Evolutionary conservation across 2,797 vertebrate species (phyloP).

Genomic region (Artibeus jamaicensis): DNA sequence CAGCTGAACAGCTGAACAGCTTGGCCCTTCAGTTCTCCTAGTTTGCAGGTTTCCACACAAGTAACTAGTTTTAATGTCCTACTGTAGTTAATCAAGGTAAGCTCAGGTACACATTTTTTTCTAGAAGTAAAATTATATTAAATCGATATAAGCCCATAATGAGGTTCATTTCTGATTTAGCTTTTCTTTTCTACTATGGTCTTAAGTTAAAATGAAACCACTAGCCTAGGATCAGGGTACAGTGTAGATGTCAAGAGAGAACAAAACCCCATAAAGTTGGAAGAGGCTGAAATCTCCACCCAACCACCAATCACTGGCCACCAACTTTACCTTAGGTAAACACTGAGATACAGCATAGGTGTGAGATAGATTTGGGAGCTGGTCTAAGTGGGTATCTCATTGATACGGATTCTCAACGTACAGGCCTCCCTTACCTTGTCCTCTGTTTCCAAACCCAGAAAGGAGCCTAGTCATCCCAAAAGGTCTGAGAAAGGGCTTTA

Average conservation of each 20-base stretch:
- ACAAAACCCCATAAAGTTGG: not conserved
- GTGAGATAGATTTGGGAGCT: not conserved
- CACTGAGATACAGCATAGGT: not conserved
- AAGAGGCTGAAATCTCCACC: not conserved
- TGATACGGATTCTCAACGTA: not conserved
- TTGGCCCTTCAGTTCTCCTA: not conserved
- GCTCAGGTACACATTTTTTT: not conserved
- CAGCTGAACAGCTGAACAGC: too few species aligned
- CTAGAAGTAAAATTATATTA: slow-evolving; percentile 3
- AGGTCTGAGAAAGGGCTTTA: not conserved
- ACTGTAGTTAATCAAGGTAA: not conserved
- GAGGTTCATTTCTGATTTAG: slow-evolving; percentile 8
- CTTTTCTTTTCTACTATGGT: not conserved
- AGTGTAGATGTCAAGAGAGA: not conserved
- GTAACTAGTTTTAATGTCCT: not conserved
- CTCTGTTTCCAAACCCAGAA: not conserved
- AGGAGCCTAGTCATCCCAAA: not conserved
- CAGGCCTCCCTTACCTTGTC: not conserved
- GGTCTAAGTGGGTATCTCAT: not conserved
- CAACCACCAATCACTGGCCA: not conserved
- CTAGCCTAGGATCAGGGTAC: not conserved
- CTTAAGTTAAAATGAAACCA: not conserved
- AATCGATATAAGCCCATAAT: not conserved
- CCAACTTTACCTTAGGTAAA: not conserved
- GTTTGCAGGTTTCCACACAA: not conserved